Evolutionary conservation across 2,888 invertebrate genomes (phyloP).

Genomic region (Xylophagus ater): DNA sequence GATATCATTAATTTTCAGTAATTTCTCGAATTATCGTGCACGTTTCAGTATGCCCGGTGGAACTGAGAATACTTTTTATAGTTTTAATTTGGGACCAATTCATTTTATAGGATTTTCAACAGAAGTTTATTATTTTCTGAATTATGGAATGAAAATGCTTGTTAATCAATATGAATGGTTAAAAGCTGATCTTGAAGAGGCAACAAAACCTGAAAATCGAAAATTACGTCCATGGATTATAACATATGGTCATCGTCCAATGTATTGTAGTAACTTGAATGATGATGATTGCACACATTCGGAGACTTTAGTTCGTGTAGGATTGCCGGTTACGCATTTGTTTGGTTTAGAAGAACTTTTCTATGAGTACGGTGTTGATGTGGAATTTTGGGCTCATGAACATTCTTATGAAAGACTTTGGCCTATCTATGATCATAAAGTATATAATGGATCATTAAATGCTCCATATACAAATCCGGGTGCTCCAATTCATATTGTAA

Average conservation of each 20-base stretch:
- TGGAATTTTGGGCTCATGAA: slow-evolving; percentile 94
- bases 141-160: slow-evolving; percentile 73
- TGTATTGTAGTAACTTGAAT: slow-evolving; percentile 83
- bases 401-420: slow-evolving; percentile 94
- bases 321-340: slow-evolving; percentile 50
- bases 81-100: slow-evolving; percentile 78
- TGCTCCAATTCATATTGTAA: slow-evolving; percentile 85
- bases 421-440: slow-evolving; percentile 80
- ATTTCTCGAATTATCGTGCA: slow-evolving; percentile 88
- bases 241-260: slow-evolving; percentile 74
- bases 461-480: slow-evolving; percentile 48
- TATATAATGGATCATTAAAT: slow-evolving; percentile 48
- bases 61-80: slow-evolving; percentile 63
- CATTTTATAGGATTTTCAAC: slow-evolving; percentile 89
- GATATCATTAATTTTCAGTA: slow-evolving; percentile 60
- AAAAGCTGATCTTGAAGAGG: slow-evolving; percentile 62
- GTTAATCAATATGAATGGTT: slow-evolving; percentile 80
- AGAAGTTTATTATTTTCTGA: slow-evolving; percentile 85
- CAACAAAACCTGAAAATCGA: slow-evolving; percentile 64
- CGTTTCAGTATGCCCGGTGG: slow-evolving; percentile 85
- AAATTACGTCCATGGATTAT: slow-evolving; percentile 67
- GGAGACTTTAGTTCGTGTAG: slow-evolving; percentile 53
- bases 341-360: slow-evolving; percentile 77
- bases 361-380: slow-evolving; percentile 80
- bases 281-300: slow-evolving; percentile 64